Percentiles rank a stretch among this genome's conserved stretches.
Conservation (phyloP, 1,140 invertebrate genomes). For the Carposina sasakii region DNA sequence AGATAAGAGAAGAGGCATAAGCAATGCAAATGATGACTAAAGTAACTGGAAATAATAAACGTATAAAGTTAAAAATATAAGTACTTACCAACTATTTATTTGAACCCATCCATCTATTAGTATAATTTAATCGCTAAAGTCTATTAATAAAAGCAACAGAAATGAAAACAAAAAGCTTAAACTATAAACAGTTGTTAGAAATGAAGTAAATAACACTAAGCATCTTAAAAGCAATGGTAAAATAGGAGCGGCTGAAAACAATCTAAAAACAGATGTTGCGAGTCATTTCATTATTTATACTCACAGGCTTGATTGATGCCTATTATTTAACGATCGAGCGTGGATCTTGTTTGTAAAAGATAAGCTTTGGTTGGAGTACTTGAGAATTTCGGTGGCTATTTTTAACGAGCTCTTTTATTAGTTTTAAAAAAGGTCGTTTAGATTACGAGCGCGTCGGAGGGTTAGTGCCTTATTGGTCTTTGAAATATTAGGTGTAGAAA, state of each 20-base stretch:
- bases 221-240: too few relatives aligned
- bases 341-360: constrained; percentile 53
- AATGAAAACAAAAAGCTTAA: too few relatives aligned
- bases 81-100: too few relatives aligned
- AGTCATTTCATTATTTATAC: constrained; percentile 43
- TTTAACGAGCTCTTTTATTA: constrained; percentile 68
- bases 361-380: constrained; percentile 42
- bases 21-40: too few relatives aligned
- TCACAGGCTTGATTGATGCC: constrained; percentile 50
- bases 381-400: constrained; percentile 68
- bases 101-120: too few relatives aligned
- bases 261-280: constrained; percentile 26
- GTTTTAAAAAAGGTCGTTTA: constrained; percentile 70
- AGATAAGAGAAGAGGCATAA: constrained; percentile 21
- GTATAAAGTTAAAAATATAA: too few relatives aligned
- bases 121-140: too few relatives aligned
- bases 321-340: constrained; percentile 49
- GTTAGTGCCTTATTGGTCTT: constrained; percentile 56
- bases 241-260: too few relatives aligned
- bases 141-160: too few relatives aligned
- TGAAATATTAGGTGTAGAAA: constrained; percentile 67
- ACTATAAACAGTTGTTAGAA: too few relatives aligned
- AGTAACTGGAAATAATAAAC: constrained; percentile 17
- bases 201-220: too few relatives aligned
- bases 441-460: constrained; percentile 57